phyloP scores from a whole-genome alignment of 2,113 vertebrate species.

The Manacus vitellinus region DNA sequence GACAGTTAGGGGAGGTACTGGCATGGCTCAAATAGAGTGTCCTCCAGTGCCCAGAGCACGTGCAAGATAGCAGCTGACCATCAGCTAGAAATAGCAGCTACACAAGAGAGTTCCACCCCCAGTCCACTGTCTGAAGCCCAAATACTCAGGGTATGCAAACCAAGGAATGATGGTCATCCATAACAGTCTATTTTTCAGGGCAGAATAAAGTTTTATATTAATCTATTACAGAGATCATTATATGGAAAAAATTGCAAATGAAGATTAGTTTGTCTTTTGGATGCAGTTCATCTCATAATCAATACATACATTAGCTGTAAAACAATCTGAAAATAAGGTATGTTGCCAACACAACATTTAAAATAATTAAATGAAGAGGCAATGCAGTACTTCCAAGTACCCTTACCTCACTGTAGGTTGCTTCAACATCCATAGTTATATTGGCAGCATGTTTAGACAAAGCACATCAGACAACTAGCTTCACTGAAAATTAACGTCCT shows the following conservation, averaged over 20 bases:
- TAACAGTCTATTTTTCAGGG: not conserved
- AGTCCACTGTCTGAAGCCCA: not conserved
- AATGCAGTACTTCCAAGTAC: conserved; percentile 8
- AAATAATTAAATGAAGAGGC: conserved; percentile 22
- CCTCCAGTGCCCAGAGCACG: fast-evolving
- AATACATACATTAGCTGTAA: not conserved
- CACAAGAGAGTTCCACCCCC: not conserved
- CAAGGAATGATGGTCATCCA: not conserved
- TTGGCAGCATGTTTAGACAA: not conserved
- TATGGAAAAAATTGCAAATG: not conserved
- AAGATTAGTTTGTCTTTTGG: not conserved
- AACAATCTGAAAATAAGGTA: conserved; percentile 10
- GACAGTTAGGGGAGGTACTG: not conserved
- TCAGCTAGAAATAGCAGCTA: not conserved
- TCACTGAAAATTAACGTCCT: not conserved
- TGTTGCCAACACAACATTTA: not conserved
- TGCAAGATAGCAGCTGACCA: not conserved
- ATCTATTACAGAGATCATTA: not conserved
- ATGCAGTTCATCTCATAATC: not conserved
- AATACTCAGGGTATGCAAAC: not conserved
- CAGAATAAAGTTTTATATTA: not conserved
- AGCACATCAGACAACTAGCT: not conserved
- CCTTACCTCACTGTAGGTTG: not conserved
- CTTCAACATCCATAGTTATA: not conserved
- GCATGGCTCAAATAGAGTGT: fast-evolving